Evolutionary conservation across 2,113 vertebrate genomes (phyloP).

Genomic region (Siniperca knerii): DNA sequence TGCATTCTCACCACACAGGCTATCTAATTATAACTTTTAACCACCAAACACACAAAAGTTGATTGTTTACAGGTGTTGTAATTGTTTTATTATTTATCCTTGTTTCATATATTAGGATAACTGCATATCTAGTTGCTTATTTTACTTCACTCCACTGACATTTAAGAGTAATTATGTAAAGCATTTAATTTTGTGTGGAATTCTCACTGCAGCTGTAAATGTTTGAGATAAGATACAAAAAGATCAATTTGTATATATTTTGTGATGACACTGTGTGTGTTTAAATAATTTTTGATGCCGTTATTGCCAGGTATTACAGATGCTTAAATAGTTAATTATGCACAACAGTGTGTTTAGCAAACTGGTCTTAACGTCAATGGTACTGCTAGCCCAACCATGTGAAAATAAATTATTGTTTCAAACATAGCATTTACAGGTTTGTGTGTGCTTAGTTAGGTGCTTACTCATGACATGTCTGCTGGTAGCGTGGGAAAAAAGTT

Average conservation of each 20-base stretch:
- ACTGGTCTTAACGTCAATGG: neutral
- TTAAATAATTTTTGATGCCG: neutral
- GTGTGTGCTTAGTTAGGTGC: slow-evolving; percentile 8
- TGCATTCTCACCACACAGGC: slow-evolving; percentile 57
- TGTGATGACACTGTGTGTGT: neutral
- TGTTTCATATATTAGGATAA: slow-evolving; percentile 11
- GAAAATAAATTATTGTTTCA: slow-evolving; percentile 39
- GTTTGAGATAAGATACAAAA: neutral
- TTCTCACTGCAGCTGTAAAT: neutral
- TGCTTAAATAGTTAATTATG: slow-evolving; percentile 21
- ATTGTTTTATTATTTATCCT: slow-evolving; percentile 25
- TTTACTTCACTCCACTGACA: neutral
- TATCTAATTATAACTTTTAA: slow-evolving; percentile 62
- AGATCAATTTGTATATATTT: neutral
- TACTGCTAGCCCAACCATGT: neutral
- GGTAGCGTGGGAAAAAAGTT: neutral
- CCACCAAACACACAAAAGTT: slow-evolving; percentile 39
- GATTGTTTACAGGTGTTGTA: slow-evolving; percentile 38
- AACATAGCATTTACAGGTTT: slow-evolving; percentile 37
- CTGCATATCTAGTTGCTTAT: neutral
- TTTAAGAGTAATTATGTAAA: slow-evolving; percentile 17
- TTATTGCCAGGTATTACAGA: slow-evolving; percentile 14
- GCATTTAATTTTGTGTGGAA: neutral
- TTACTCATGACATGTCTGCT: slow-evolving; percentile 12
- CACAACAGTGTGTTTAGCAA: slow-evolving; percentile 16